These are phyloP conservation scores for Nematolebias whitei DNA, from an alignment of 2,113 vertebrate species.

Conservation along the genomic window DNA sequence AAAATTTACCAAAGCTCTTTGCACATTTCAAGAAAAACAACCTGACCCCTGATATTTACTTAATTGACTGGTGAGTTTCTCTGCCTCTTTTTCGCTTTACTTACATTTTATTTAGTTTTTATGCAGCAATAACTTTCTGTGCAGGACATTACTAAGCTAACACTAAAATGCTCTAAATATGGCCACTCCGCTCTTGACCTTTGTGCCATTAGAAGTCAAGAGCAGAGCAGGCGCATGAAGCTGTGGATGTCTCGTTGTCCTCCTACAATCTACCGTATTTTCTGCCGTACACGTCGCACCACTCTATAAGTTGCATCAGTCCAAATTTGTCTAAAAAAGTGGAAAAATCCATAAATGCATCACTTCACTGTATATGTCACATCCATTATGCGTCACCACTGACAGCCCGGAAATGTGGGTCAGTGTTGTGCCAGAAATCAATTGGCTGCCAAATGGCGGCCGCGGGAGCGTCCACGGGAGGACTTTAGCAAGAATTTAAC, in stretches of 20 bases:
- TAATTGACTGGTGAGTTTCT: constrained; percentile 93
- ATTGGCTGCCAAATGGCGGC: no score
- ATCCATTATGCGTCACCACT: no score
- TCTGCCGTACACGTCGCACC: no score
- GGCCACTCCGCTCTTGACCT: neutral
- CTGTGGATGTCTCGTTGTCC: rapidly evolving
- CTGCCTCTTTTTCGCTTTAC: neutral
- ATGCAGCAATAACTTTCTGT: neutral
- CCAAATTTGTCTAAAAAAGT: no score
- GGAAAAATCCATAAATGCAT: no score
- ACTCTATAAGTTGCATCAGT: no score
- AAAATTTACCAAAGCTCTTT: constrained; percentile 97
- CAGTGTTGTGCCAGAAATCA: no score
- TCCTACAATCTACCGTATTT: no score
- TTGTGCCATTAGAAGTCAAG: neutral
- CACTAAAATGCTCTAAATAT: neutral
- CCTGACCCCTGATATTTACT: constrained; percentile 95
- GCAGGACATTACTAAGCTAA: neutral
- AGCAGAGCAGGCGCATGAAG: neutral
- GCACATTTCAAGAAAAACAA: constrained; percentile 97
- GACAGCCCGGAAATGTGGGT: no score
- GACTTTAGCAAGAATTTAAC: no score
- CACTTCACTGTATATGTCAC: no score
- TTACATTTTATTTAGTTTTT: neutral
- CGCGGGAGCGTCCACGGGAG: no score